Conservation (phyloP, 2,797 vertebrate species). For the Otus scops region DNA sequence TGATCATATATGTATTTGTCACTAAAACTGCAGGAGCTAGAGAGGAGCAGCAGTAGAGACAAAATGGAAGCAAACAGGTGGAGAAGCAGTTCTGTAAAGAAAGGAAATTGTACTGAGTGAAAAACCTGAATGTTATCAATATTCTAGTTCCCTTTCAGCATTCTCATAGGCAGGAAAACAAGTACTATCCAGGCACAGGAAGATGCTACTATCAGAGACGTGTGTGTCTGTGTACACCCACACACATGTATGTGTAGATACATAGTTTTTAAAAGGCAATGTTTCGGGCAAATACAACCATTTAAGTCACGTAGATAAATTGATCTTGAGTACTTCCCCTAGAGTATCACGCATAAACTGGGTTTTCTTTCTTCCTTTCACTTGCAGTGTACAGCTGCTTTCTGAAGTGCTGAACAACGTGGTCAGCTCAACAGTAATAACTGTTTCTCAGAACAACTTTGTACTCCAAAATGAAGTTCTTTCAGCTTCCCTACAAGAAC, state of each 20-base stretch:
- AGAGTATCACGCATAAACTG: not conserved
- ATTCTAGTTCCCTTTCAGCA: not conserved
- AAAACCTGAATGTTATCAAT: not conserved
- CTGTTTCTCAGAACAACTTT: not conserved
- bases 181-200: not conserved
- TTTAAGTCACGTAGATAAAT: not conserved
- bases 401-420: not conserved
- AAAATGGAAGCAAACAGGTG: not conserved
- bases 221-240: too few relatives aligned
- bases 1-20: not conserved
- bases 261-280: not conserved
- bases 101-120: not conserved
- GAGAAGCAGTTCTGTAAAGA: not conserved
- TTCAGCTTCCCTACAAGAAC: constrained; percentile 2
- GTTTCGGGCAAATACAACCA: not conserved
- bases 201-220: not conserved
- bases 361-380: not conserved
- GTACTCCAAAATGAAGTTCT: not conserved
- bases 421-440: not conserved
- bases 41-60: not conserved
- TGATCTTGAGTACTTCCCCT: not conserved
- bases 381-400: not conserved
- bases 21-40: not conserved
- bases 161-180: not conserved
- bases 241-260: not conserved